Evolutionary conservation across 2,113 vertebrate genomes (phyloP), one percentile per base, ranked within the genome.

Genomic region (Plotosus lineatus): DNA sequence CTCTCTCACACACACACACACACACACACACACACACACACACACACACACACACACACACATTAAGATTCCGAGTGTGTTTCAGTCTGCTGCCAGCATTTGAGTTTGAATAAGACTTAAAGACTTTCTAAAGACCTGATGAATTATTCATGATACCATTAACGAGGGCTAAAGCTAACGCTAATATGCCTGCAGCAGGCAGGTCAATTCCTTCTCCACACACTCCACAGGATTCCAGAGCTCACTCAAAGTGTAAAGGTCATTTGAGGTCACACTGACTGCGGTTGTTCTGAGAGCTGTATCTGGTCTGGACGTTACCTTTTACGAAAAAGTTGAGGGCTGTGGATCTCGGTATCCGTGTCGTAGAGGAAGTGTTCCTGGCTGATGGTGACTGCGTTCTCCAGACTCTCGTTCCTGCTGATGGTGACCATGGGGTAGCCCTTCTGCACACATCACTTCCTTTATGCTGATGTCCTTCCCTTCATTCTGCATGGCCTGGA

Each of bases 391-490:
- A 99, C 89, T 82, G 90, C 88, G 83, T 91, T 86, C 85, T 94
- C 95, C 28, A 91, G 87, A 81, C 92, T 95, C 88, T 94, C 93
- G 89, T 97, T 96, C 92, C 94, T 95, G 89, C 94, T 92, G 89
- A 99, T 93, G 87, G 95, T 97, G 76, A 99, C 92, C 61, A 99
- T 95, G 14, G 98, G 98, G 87, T 99, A 99, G 26, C 98, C 98
- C 98, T 97, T 99, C 85, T 99, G 97, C 26, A 99, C 92, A 17
- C 98, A 99, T 99, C 84, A 99, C 95, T 87, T 95, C 93, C 60
- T 95, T 95, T 51, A 99, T 94, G 89, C 97, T 94, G 81, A 98
- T 94, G 87, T 94, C 94, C 89, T 94, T 97, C 82, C 97, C 96
- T 88, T 95, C 95, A 12, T 93, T 95, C 85, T 87, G 95, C 93